These are phyloP conservation scores for Epizoanthus stellaris DNA, from an alignment of 92 coral and sea anemone genomes.

Conservation along the genomic window DNA sequence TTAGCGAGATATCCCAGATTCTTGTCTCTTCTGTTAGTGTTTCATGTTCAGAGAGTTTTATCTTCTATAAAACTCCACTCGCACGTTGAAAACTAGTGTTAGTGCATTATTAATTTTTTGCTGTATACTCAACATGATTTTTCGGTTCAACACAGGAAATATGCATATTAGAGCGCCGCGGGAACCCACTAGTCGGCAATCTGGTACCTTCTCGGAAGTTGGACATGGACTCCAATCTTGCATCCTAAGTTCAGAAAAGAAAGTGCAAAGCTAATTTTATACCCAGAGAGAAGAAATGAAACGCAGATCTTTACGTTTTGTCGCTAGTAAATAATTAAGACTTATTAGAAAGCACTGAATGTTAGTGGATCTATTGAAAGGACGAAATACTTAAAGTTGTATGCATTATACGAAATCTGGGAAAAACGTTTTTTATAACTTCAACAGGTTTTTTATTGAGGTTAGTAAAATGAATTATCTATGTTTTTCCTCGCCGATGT, in stretches of 20 bases:
- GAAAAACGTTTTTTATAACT: no score
- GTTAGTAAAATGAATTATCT: no score
- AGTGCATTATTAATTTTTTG: neutral
- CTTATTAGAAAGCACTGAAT: neutral
- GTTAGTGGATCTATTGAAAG: no score
- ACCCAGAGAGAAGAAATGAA: neutral
- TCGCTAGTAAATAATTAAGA: neutral
- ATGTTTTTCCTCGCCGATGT: no score
- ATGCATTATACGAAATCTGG: neutral
- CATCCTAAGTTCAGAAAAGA: slow-evolving; percentile 17
- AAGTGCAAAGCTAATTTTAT: neutral
- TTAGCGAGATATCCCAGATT: neutral
- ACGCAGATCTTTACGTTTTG: neutral
- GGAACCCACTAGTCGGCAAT: slow-evolving; percentile 19
- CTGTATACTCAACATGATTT: neutral
- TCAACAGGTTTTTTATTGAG: no score
- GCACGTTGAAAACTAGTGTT: neutral
- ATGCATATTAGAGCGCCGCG: slow-evolving; percentile 17
- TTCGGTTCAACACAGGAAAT: slow-evolving; percentile 37
- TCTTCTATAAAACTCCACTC: neutral
- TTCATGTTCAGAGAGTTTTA: neutral
- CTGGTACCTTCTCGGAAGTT: slow-evolving; percentile 42
- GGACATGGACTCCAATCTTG: neutral
- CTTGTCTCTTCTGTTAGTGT: neutral
- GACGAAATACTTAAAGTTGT: neutral